These are phyloP conservation scores for Rhipidura dahli DNA, from an alignment of 2,113 vertebrate genomes.

Conservation along the genomic window DNA sequence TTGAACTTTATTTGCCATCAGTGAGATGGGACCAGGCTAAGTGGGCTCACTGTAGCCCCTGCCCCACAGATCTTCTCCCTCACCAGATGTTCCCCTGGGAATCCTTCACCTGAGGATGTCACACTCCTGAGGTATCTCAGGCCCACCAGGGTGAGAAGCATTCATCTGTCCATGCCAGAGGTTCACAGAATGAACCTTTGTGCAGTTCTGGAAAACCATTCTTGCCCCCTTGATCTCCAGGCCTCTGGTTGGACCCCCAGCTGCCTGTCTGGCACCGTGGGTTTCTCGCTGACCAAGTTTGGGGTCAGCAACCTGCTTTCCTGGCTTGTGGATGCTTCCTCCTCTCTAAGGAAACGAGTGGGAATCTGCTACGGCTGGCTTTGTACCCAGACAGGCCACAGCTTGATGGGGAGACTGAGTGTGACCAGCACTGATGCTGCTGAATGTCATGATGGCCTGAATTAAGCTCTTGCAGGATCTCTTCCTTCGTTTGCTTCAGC, in stretches of 20 bases:
- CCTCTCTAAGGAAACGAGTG: background rate
- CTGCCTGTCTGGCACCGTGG: background rate
- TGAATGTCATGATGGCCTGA: background rate
- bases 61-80: background rate
- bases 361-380: slow-evolving; percentile 30
- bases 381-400: slow-evolving; percentile 7
- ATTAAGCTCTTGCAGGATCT: background rate
- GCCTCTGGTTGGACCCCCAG: background rate
- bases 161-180: background rate
- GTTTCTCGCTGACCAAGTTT: background rate
- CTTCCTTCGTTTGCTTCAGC: background rate
- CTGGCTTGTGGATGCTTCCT: background rate
- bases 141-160: background rate
- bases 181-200: background rate
- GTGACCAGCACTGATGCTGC: background rate
- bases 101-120: background rate
- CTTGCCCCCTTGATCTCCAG: background rate
- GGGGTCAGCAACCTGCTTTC: background rate
- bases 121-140: background rate
- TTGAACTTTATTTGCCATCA: background rate
- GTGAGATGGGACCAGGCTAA: background rate
- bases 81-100: background rate
- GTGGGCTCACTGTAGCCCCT: background rate
- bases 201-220: background rate
- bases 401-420: background rate